Base-by-base conservation (phyloP, 2,888 invertebrate species). In the Argynnis bischoffii region DNA sequence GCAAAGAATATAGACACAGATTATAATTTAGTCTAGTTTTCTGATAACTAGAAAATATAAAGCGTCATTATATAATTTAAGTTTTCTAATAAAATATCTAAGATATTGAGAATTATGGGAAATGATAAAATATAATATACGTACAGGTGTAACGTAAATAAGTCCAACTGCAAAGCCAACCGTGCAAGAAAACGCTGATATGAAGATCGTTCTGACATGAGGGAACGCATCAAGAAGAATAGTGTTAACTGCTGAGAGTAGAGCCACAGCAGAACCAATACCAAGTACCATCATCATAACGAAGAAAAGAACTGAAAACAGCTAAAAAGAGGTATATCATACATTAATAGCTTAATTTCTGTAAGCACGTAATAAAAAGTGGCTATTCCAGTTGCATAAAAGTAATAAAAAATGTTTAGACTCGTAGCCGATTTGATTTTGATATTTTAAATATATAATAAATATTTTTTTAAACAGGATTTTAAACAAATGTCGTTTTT, bases 201-300 rank as follows among this genome's bases (percentile, higher is more conserved):
- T 94, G 75, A 93, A 89, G 90, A 95, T 92, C 54, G 93, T 93
- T 26, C 92, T 93, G 1, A 94, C 81, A 0, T 88, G 84, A 0
- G 95, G 95, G 76, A 95, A 95, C 64, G 95, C 90, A 79, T 97
- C 97, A 77, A 94, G 89, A 47, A 96, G 84, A 6, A 95, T 93
- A 0, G 95, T 95, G 78, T 96, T 95, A 15, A 95, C 84, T 11
- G 94, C 94, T 35, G 95, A 95, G 71, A 95, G 94, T 16, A 97
- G 86, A 0, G 96, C 96, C 56, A 96, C 95, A 35, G 96, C 94
- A 54, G 96, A 96, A 0, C 97, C 97, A 4, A 96, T 88, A 18
- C 97, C 97, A 67, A 97, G 90, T 0, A 96, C 95, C 69, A 95
- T 95, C 87, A 97, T 92, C 97, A 97, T 97, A 75, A 96, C 87